A percentile compares a stretch with the other conserved stretches of the same genome.
These are phyloP conservation scores for Aphelinus atriplicis DNA, from an alignment of 1,140 invertebrate genomes.

Conservation along the genomic window DNA sequence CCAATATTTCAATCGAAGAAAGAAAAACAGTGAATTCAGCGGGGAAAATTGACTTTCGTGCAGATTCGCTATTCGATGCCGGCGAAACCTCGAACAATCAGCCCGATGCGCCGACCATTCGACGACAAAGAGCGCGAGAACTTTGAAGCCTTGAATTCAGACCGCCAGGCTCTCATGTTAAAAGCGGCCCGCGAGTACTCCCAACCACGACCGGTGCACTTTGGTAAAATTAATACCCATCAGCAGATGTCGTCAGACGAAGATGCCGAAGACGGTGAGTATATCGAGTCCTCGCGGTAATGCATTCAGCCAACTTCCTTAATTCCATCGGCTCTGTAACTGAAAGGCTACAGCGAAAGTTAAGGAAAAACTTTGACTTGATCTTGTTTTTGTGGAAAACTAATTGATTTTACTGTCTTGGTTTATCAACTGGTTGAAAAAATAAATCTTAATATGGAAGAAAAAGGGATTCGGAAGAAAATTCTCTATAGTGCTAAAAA, in stretches of 20 bases:
- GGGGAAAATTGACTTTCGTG: neutral
- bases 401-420: no score
- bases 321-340: no score
- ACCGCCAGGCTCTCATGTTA: conserved; percentile 42
- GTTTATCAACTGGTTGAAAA: no score
- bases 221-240: conserved; percentile 55
- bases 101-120: conserved; percentile 33
- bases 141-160: conserved; percentile 45
- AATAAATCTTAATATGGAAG: no score
- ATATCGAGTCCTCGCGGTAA: neutral
- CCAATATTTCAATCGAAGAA: no score
- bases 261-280: conserved; percentile 37
- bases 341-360: no score
- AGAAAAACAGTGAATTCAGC: no score
- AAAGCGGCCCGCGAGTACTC: conserved; percentile 47
- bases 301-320: no score
- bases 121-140: conserved; percentile 46
- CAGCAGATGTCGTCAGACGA: conserved; percentile 33
- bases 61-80: conserved; percentile 43
- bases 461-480: no score
- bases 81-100: conserved; percentile 36
- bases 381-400: no score
- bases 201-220: conserved; percentile 50
- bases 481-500: no score
- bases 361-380: no score